Percentiles rank a stretch among this genome's conserved stretches.
These are phyloP conservation scores for Tinea trinotella DNA, from an alignment of 2,888 invertebrate species.

Conservation along the genomic window DNA sequence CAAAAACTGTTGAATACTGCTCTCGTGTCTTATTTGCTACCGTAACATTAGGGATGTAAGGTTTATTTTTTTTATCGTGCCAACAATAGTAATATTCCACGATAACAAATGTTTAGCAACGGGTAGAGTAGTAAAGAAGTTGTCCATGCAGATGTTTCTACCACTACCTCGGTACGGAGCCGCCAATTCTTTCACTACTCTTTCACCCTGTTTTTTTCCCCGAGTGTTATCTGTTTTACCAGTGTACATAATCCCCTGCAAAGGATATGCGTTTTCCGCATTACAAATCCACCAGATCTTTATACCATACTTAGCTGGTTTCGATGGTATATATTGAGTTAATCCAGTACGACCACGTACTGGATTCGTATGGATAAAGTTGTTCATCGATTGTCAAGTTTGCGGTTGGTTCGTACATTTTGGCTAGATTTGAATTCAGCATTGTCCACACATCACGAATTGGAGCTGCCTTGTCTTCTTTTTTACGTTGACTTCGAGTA, in stretches of 20 bases:
- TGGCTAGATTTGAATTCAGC: constrained; percentile 26
- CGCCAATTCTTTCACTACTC: constrained; percentile 30
- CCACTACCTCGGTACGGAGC: constrained; percentile 28
- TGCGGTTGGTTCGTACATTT: constrained; percentile 28
- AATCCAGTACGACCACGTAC: constrained; percentile 29
- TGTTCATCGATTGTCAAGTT: constrained; percentile 32
- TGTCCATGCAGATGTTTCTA: background rate
- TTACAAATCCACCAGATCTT: constrained; percentile 32
- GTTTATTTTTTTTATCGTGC: constrained; percentile 12
- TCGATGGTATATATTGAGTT: constrained; percentile 26
- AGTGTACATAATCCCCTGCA: constrained; percentile 27
- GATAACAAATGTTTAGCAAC: constrained; percentile 8
- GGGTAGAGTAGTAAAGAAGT: constrained; percentile 6
- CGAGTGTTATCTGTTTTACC: constrained; percentile 26
- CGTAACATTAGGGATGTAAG: constrained; percentile 17
- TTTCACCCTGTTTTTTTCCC: constrained; percentile 29
- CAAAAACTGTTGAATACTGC: constrained; percentile 19
- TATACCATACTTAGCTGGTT: constrained; percentile 30
- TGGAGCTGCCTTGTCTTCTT: constrained; percentile 29
- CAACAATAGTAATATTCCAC: constrained; percentile 7
- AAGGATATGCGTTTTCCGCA: constrained; percentile 28
- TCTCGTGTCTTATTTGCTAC: constrained; percentile 16
- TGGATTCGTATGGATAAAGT: constrained; percentile 29
- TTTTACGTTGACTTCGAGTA: constrained; percentile 26
- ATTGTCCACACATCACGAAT: constrained; percentile 29